These are phyloP conservation scores for Solenopsis invicta DNA, from an alignment of 1,140 invertebrate species.

Conservation along the genomic window DNA sequence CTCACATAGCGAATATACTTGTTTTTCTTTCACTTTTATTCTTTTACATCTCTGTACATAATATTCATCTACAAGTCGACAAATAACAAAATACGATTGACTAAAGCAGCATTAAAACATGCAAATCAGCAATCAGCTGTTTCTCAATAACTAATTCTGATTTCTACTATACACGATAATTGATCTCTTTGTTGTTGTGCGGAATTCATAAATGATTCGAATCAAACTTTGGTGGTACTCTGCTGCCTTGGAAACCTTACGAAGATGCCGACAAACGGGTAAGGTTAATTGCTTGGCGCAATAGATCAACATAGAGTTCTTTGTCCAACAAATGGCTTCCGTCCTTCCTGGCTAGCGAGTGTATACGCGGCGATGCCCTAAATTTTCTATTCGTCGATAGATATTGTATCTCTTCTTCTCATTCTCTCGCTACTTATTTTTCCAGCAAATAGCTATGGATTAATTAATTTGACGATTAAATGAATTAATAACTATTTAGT, in stretches of 20 bases:
- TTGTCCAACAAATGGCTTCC: slow-evolving; percentile 78
- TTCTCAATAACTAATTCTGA: background rate
- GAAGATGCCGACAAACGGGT: slow-evolving; percentile 75
- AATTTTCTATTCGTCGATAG: background rate
- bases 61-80: too few species aligned
- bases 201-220: slow-evolving; percentile 32
- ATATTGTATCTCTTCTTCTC: background rate
- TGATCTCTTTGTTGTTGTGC: slow-evolving; percentile 29
- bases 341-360: slow-evolving; percentile 46
- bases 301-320: slow-evolving; percentile 76
- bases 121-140: background rate
- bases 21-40: too few species aligned
- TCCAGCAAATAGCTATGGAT: background rate
- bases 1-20: too few species aligned
- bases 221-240: slow-evolving; percentile 22
- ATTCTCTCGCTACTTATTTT: background rate
- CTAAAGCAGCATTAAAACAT: background rate
- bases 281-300: slow-evolving; percentile 79
- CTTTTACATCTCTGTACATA: too few species aligned
- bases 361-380: background rate
- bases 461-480: slow-evolving; percentile 20
- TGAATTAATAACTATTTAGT: background rate
- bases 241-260: slow-evolving; percentile 73
- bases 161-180: background rate
- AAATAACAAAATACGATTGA: background rate